These are phyloP conservation scores for Apamea anceps DNA, from an alignment of 2,888 invertebrate genomes.

Conservation along the genomic window DNA sequence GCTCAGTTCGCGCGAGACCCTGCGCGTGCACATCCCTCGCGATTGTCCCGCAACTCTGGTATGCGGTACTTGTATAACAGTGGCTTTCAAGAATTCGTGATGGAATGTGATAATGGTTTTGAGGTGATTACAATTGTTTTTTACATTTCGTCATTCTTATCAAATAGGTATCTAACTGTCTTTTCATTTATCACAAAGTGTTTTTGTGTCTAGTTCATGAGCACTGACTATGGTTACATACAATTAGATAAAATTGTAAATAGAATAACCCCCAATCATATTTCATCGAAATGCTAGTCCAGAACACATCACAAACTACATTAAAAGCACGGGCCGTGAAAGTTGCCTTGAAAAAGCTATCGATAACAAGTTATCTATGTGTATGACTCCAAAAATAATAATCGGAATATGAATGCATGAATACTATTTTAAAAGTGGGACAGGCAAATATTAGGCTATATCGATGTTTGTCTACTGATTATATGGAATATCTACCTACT, in stretches of 20 bases:
- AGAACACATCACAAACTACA: not conserved
- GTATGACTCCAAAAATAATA: not conserved
- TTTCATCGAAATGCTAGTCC: not conserved
- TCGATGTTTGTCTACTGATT: not conserved
- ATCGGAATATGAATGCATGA: slow-evolving; percentile 10
- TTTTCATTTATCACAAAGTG: not conserved
- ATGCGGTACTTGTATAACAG: slow-evolving; percentile 79
- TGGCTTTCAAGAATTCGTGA: slow-evolving; percentile 84
- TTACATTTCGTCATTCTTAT: slow-evolving; percentile 1
- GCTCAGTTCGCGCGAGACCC: slow-evolving; percentile 66
- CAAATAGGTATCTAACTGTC: not conserved
- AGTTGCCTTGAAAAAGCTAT: slow-evolving; percentile 11
- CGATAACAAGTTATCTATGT: not conserved
- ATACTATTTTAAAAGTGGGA: slow-evolving; percentile 2
- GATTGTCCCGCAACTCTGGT: slow-evolving; percentile 65
- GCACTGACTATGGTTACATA: slow-evolving; percentile 4
- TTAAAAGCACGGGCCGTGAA: not conserved
- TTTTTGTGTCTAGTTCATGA: not conserved
- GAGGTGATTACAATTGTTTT: slow-evolving; percentile 77
- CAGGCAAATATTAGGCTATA: not conserved
- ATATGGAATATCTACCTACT: not conserved
- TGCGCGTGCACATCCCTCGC: slow-evolving; percentile 67
- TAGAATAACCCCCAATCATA: not conserved
- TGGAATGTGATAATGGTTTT: slow-evolving; percentile 86
- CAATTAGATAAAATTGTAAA: slow-evolving; percentile 7